These are phyloP conservation scores for Buphagus erythrorhynchus DNA, from an alignment of 2,797 vertebrate genomes.

Conservation along the genomic window DNA sequence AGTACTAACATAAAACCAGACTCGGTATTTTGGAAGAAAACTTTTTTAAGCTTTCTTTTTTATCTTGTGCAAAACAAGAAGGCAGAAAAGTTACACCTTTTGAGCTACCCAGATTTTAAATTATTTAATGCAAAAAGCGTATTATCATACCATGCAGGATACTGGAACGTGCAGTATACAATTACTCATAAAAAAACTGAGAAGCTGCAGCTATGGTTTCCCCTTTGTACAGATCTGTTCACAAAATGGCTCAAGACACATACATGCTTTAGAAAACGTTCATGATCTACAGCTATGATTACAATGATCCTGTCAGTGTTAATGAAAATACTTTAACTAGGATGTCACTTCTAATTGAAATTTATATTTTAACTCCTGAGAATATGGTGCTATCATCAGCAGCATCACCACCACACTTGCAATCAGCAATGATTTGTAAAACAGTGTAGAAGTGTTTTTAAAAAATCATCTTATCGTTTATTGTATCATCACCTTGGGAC, in stretches of 20 bases:
- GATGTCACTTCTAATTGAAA: slow-evolving; percentile 40
- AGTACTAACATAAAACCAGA: slow-evolving; percentile 63
- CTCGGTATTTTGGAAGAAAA: slow-evolving; percentile 64
- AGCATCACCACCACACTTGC: slow-evolving; percentile 68
- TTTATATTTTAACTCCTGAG: slow-evolving; percentile 59
- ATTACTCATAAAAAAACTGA: slow-evolving; percentile 45
- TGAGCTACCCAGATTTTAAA: slow-evolving; percentile 70
- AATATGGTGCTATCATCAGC: slow-evolving; percentile 45
- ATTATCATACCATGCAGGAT: slow-evolving; percentile 58
- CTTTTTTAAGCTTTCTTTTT: slow-evolving; percentile 40
- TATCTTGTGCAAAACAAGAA: slow-evolving; percentile 81
- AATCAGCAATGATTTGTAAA: slow-evolving; percentile 74
- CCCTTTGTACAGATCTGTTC: slow-evolving; percentile 25
- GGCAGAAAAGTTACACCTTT: slow-evolving; percentile 77
- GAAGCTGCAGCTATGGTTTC: slow-evolving; percentile 45
- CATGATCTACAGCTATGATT: slow-evolving; percentile 31
- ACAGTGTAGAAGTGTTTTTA: slow-evolving; percentile 72
- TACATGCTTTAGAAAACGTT: slow-evolving; percentile 44
- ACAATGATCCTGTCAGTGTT: slow-evolving; percentile 42
- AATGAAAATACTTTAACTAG: slow-evolving; percentile 34
- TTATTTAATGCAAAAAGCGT: slow-evolving; percentile 63
- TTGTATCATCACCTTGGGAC: slow-evolving; percentile 65
- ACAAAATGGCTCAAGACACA: slow-evolving; percentile 14
- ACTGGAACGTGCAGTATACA: slow-evolving; percentile 55
- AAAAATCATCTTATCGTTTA: slow-evolving; percentile 74